A percentile compares a stretch with the other conserved stretches of the same genome.
phyloP scores from a whole-genome alignment of 64 coral and sea anemone species.

The Dendronephthya gigantea region DNA sequence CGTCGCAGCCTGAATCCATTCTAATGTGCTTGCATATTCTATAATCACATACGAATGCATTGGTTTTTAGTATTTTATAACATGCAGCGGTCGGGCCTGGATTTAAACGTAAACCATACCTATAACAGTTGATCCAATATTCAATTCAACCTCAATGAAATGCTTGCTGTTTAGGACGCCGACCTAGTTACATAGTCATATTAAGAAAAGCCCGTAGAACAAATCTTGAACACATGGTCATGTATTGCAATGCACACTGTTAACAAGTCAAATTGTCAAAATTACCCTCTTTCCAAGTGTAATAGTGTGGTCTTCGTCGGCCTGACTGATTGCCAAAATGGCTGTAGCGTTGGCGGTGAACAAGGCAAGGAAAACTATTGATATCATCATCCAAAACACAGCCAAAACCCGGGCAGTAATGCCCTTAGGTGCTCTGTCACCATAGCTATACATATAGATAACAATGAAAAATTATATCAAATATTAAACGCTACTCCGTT shows the following conservation, averaged over 20 bases:
- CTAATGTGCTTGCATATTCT: not conserved
- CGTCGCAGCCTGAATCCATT: not conserved
- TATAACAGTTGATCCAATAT: not conserved
- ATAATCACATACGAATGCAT: not conserved
- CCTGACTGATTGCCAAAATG: not conserved
- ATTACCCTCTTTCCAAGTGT: not conserved
- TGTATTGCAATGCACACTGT: not conserved
- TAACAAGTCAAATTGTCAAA: not conserved
- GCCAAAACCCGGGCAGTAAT: not conserved
- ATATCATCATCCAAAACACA: not conserved
- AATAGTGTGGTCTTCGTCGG: not conserved
- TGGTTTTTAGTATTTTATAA: too few relatives aligned
- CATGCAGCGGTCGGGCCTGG: too few relatives aligned
- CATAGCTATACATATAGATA: not conserved
- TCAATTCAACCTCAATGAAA: not conserved
- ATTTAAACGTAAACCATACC: too few relatives aligned
- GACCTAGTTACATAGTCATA: not conserved
- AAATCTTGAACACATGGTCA: not conserved
- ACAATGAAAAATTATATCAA: not conserved
- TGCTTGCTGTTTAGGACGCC: not conserved
- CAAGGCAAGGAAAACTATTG: not conserved
- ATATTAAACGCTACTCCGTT: too few relatives aligned
- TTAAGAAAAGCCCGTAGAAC: not conserved
- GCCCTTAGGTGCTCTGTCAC: conserved; percentile 5
- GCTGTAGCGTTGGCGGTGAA: not conserved